These are phyloP conservation scores for Chrysochloris asiatica DNA, from an alignment of 2,113 vertebrate genomes.

Conservation along the genomic window DNA sequence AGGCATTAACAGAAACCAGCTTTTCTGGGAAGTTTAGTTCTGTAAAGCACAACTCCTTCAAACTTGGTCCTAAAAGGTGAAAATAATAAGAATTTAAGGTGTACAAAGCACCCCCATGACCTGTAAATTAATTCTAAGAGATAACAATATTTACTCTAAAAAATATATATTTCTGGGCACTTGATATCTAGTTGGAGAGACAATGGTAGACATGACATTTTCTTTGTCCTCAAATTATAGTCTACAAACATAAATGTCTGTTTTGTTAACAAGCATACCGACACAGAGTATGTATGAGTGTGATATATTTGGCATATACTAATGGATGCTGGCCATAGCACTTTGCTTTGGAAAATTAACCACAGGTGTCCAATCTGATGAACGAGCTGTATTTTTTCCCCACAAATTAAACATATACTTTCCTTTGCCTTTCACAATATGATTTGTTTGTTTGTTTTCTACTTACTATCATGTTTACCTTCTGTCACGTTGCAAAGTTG, in stretches of 20 bases:
- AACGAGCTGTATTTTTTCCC: neutral
- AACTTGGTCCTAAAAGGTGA: neutral
- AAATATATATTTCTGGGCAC: neutral
- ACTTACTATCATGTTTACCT: neutral
- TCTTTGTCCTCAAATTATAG: neutral
- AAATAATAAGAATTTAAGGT: neutral
- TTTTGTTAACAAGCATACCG: neutral
- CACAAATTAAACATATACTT: neutral
- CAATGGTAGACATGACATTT: neutral
- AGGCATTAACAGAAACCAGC: neutral
- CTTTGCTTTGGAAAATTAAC: conserved; percentile 6
- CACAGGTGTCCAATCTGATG: neutral
- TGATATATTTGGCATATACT: neutral
- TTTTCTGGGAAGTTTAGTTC: neutral
- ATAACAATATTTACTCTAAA: neutral
- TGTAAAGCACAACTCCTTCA: neutral
- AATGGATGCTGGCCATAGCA: neutral
- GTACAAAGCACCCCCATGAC: neutral
- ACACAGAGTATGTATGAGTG: neutral
- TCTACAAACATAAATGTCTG: neutral
- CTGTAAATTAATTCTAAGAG: neutral
- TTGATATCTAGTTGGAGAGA: neutral
- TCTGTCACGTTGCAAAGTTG: neutral
- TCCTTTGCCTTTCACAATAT: neutral
- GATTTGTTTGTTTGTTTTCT: neutral